A percentile compares a stretch with the other conserved stretches of the same genome.
Evolutionary conservation across 1,140 invertebrate genomes (phyloP).

Genomic region (Drosophila persimilis): DNA sequence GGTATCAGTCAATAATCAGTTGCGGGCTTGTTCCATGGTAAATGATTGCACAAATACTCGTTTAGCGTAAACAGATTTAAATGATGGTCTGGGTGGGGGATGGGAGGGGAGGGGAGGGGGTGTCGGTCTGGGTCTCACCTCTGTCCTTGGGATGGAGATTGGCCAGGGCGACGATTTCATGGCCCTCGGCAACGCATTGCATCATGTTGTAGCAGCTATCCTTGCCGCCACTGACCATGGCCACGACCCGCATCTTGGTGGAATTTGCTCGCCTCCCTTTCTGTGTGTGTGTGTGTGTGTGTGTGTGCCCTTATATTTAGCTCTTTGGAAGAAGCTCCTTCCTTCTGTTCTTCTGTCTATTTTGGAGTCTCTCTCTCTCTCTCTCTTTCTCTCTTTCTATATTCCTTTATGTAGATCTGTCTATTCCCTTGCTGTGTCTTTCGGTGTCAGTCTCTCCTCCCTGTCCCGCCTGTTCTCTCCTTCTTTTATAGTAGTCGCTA

Average conservation of each 20-base stretch:
- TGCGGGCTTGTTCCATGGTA: slow-evolving; percentile 6
- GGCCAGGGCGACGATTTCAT: slow-evolving; percentile 97
- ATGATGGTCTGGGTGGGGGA: too few relatives aligned
- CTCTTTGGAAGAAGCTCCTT: too few relatives aligned
- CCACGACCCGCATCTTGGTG: slow-evolving; percentile 91
- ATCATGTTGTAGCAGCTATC: slow-evolving; percentile 99
- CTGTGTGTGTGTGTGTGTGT: too few relatives aligned
- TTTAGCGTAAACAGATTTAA: slow-evolving; percentile 4
- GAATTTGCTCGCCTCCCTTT: not conserved
- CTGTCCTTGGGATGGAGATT: slow-evolving; percentile 95
- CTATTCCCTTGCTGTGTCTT: too few relatives aligned
- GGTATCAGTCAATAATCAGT: too few relatives aligned
- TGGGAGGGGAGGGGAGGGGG: too few relatives aligned
- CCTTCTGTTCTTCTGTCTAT: not conserved
- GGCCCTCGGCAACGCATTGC: slow-evolving; percentile 97
- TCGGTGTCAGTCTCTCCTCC: not conserved
- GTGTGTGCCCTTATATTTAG: too few relatives aligned
- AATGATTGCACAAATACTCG: slow-evolving; percentile 26
- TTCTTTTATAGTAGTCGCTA: too few relatives aligned
- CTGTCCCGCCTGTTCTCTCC: too few relatives aligned
- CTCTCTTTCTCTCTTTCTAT: too few relatives aligned
- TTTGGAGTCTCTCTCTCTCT: too few relatives aligned
- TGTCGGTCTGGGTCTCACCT: slow-evolving; percentile 84
- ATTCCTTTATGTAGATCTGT: too few relatives aligned
- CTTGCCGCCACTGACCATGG: slow-evolving; percentile 98